Conservation (phyloP, 2,113 vertebrate genomes). For the Dromas ardeola region DNA sequence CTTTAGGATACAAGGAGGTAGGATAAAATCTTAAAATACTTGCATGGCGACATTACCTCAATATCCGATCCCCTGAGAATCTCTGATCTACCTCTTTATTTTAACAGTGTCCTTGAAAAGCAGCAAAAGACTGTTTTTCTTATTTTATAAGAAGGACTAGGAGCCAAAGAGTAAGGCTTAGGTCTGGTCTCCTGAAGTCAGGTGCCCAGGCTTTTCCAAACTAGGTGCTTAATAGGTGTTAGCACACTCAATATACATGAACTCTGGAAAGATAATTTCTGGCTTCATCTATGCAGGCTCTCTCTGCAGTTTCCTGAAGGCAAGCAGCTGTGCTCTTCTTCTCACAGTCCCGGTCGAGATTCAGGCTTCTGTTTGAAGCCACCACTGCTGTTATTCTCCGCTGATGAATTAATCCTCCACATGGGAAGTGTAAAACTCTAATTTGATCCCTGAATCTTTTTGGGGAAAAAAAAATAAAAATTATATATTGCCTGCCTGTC, state of each 20-base stretch:
- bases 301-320: neutral
- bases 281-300: neutral
- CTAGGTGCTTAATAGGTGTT: neutral
- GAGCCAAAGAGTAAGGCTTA: neutral
- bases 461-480: no score
- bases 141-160: neutral
- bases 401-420: rapidly evolving
- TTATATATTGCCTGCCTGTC: neutral
- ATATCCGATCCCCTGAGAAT: neutral
- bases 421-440: neutral
- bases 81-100: neutral
- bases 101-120: neutral
- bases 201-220: neutral
- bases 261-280: neutral
- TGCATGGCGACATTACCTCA: neutral
- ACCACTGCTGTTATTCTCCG: neutral
- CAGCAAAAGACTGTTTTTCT: neutral
- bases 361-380: neutral
- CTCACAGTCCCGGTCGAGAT: neutral
- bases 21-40: neutral
- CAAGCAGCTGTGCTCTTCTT: neutral
- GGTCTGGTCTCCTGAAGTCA: neutral
- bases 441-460: neutral
- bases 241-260: neutral
- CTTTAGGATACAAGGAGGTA: neutral